Percentiles rank a stretch among this genome's conserved stretches.
Conservation (phyloP, 1,140 invertebrate species). For the Antheraea pernyi region DNA sequence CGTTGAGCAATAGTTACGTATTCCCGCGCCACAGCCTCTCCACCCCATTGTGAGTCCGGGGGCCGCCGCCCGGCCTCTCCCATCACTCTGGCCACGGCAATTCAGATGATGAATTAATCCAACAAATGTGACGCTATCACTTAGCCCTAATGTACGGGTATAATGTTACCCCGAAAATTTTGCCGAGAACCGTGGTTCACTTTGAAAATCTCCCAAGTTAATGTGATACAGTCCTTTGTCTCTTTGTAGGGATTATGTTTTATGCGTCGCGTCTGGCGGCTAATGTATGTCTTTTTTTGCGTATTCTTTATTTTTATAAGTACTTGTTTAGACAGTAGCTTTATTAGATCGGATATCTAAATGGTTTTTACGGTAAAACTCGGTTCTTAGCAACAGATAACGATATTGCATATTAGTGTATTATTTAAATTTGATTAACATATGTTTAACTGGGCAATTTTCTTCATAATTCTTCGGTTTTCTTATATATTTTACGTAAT, state of each 20-base stretch:
- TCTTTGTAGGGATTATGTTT: conserved; percentile 24
- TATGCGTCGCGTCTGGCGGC: conserved; percentile 19
- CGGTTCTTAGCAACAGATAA: too few relatives aligned
- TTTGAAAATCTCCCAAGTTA: conserved; percentile 42
- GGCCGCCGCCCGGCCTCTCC: conserved; percentile 35
- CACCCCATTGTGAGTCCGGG: conserved; percentile 21
- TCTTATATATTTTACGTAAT: too few relatives aligned
- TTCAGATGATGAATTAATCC: conserved; percentile 78
- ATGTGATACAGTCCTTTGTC: conserved; percentile 33
- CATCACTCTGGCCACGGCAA: conserved; percentile 78
- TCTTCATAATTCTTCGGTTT: too few relatives aligned
- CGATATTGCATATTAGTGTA: too few relatives aligned
- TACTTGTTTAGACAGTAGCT: not conserved
- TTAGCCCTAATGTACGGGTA: conserved; percentile 77
- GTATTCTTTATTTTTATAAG: not conserved
- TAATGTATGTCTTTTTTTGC: conserved; percentile 25
- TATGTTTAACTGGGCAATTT: too few relatives aligned
- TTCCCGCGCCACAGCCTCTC: not conserved
- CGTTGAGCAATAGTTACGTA: conserved; percentile 36
- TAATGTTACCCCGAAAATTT: conserved; percentile 74
- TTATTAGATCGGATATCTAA: not conserved
- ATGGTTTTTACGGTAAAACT: too few relatives aligned
- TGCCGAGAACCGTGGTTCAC: conserved; percentile 28
- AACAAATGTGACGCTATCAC: conserved; percentile 78
- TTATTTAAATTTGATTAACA: too few relatives aligned